A percentile compares a stretch with the other conserved stretches of the same genome.
phyloP scores from a whole-genome alignment of 2,888 invertebrate genomes.

The Athalia circularis region DNA sequence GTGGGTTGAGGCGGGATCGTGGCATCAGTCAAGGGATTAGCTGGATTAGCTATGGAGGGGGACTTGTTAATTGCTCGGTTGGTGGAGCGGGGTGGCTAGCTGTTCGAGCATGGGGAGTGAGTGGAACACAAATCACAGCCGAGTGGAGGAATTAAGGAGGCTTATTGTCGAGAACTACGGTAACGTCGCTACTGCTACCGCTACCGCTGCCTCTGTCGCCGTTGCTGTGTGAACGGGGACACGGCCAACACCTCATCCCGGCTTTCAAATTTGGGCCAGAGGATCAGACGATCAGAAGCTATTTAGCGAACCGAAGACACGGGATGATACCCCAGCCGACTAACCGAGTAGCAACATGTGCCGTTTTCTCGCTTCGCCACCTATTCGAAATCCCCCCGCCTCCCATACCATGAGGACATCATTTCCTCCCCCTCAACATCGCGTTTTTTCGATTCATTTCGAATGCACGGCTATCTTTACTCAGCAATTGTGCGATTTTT shows the following conservation, averaged over 20 bases:
- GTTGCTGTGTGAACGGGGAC: no score
- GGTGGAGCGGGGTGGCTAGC: conserved; percentile 57
- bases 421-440: no score
- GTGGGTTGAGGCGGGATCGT: conserved; percentile 52
- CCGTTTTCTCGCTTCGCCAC: no score
- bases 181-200: not conserved
- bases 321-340: no score
- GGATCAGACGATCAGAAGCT: not conserved
- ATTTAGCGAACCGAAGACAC: not conserved
- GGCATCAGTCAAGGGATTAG: conserved; percentile 74
- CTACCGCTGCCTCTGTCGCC: not conserved
- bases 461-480: no score
- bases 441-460: no score
- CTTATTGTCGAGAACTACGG: conserved; percentile 60
- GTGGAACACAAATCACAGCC: conserved; percentile 70
- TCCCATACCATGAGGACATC: no score
- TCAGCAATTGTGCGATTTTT: no score
- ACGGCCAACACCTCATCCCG: not conserved
- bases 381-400: no score
- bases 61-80: conserved; percentile 73
- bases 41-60: conserved; percentile 73
- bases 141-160: conserved; percentile 73
- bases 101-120: conserved; percentile 50
- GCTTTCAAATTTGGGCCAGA: not conserved
- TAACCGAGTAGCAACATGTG: no score